Percentiles rank a stretch among this genome's conserved stretches.
Evolutionary conservation across 2,797 vertebrate genomes (phyloP).

Genomic region (Masticophis lateralis): DNA sequence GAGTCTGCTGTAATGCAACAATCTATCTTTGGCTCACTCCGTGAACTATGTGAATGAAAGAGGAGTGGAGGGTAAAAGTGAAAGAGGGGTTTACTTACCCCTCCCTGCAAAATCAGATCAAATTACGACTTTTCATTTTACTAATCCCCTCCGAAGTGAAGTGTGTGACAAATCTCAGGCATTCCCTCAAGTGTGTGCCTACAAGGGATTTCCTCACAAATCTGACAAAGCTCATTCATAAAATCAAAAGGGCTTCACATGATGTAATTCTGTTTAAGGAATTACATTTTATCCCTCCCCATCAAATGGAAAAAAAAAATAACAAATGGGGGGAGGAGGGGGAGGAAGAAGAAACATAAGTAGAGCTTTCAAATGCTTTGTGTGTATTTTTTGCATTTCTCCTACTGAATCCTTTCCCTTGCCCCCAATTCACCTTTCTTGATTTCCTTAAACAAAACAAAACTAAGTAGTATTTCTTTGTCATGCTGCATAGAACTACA

Average conservation of each 20-base stretch:
- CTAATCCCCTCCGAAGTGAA: background rate
- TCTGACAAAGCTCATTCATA: conserved; percentile 40
- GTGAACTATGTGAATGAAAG: rapidly evolving
- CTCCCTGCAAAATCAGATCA: background rate
- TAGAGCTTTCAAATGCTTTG: conserved; percentile 16
- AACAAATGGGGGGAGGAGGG: background rate
- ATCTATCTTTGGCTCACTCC: background rate
- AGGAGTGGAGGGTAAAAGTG: rapidly evolving
- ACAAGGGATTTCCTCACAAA: conserved; percentile 44
- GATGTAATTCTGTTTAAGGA: conserved; percentile 2
- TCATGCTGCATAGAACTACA: rapidly evolving
- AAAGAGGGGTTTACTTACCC: background rate
- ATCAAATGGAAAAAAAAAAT: rapidly evolving
- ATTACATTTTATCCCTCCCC: background rate
- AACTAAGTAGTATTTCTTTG: conserved; percentile 12
- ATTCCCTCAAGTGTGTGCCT: conserved; percentile 41
- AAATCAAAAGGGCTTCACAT: conserved; percentile 23
- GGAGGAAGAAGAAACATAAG: background rate
- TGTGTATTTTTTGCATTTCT: background rate
- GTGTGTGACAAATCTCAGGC: conserved; percentile 7
- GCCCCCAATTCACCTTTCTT: background rate
- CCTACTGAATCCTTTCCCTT: rapidly evolving
- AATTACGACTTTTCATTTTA: background rate
- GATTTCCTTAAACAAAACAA: rapidly evolving
- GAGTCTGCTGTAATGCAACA: background rate